Evolutionary conservation across 2,888 invertebrate species (phyloP), one percentile per base, ranked within the genome.

Genomic region (Marasmarcha lunaedactyla): DNA sequence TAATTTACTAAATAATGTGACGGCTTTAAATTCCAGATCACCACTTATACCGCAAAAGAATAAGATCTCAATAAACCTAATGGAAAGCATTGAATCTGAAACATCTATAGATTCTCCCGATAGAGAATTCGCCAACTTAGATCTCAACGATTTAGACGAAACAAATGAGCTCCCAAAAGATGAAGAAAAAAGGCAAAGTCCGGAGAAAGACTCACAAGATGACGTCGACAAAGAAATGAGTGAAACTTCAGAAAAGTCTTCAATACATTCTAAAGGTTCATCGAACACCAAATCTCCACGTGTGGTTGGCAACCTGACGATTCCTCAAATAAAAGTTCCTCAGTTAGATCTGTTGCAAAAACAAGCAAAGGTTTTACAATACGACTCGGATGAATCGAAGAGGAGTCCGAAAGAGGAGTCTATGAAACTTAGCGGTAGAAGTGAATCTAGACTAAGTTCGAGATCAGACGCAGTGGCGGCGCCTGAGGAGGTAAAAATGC

Each of bases 31-130:
- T 39, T 40, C 54, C 76, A 59, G 87, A 65, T 71, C 87, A 58
- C 71, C 86, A 61, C 65, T 86, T 84, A 62, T 73, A 59, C 70
- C 73, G 15, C 68, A 66, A 47, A 79, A 77, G 47, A 83, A 64
- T 47, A 84, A 84, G 66, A 77, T 84, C 46, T 84, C 84, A 7
- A 84, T 84, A 25, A 84, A 84, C 39, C 59, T 84, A 7, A 84
- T 84, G 84, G 84, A 84, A 45, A 84, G 83, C 41, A 83, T 84
- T 36, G 84, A 84, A 58, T 84, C 84, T 0, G 84, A 84, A 59
- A 77, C 84, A 0, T 84, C 84, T 0, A 73, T 81, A 37, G 84
- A 83, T 49, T 84, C 84, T 0, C 83, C 83, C 0, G 84, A 83
- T 27, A 65, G 67, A 47, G 84, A 83, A 48, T 79, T 78, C 30